Conservation (phyloP, 2,113 vertebrate species). For the Coregonus clupeaformis region DNA sequence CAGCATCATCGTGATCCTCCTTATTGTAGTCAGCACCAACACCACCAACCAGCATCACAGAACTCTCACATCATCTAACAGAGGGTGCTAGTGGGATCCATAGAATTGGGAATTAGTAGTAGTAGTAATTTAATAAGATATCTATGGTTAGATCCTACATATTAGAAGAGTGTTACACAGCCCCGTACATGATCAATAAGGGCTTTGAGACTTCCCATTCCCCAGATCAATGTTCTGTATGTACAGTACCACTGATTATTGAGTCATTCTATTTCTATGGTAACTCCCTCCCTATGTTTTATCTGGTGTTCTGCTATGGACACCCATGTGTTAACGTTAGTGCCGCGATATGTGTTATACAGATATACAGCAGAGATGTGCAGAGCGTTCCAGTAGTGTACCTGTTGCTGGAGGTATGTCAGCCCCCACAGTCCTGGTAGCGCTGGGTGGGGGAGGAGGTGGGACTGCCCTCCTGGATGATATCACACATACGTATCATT, state of each 20-base stretch:
- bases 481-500: neutral
- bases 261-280: too few relatives aligned
- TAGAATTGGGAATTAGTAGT: too few relatives aligned
- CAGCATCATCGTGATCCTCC: neutral
- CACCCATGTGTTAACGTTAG: constrained; percentile 4
- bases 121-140: too few relatives aligned
- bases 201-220: too few relatives aligned
- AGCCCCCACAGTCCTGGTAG: constrained; percentile 67
- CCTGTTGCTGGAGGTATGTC: constrained; percentile 68
- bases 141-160: too few relatives aligned
- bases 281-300: too few relatives aligned
- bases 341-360: too few relatives aligned
- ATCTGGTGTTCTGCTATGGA: constrained; percentile 9
- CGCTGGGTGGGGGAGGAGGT: constrained; percentile 73
- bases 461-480: constrained; percentile 61
- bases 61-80: neutral
- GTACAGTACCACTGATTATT: too few relatives aligned
- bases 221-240: neutral
- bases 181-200: too few relatives aligned
- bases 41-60: neutral
- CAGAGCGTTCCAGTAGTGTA: constrained; percentile 38
- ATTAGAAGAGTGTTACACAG: too few relatives aligned
- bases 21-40: neutral
- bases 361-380: too few relatives aligned
- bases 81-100: neutral